A percentile compares a stretch with the other conserved stretches of the same genome.
Conservation (phyloP, 1,140 invertebrate species). For the Drosophila sproati region DNA sequence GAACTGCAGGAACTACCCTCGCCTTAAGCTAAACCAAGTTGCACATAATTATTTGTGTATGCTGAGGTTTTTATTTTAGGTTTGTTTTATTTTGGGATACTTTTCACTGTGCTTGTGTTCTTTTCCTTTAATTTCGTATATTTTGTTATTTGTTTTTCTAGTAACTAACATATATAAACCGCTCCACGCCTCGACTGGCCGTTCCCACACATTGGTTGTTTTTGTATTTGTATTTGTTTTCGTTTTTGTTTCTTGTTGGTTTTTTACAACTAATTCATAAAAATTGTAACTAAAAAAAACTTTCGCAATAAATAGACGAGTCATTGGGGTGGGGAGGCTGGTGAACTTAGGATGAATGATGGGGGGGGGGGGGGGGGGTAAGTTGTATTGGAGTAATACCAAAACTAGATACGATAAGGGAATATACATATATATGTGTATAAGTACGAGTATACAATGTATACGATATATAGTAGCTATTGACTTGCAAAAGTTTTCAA, state of each 20-base stretch:
- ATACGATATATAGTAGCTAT: constrained; percentile 31
- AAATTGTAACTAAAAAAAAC: constrained; percentile 65
- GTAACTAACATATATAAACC: constrained; percentile 55
- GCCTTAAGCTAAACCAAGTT: constrained; percentile 74
- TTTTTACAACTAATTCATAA: constrained; percentile 72
- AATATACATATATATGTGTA: constrained; percentile 18
- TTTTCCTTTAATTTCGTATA: constrained; percentile 7
- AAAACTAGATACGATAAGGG: constrained; percentile 26
- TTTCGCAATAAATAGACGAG: constrained; percentile 45
- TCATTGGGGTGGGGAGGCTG: neutral
- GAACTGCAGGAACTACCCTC: neutral
- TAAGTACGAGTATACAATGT: constrained; percentile 12
- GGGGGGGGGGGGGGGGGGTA: neutral
- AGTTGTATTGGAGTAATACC: constrained; percentile 33
- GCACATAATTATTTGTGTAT: constrained; percentile 69
- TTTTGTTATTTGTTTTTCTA: constrained; percentile 43
- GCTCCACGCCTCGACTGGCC: constrained; percentile 45
- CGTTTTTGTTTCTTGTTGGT: constrained; percentile 11
- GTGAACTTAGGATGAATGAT: neutral
- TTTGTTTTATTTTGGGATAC: constrained; percentile 3
- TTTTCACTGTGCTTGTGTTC: constrained; percentile 21
- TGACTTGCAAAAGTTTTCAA: constrained; percentile 49
- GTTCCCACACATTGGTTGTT: constrained; percentile 12
- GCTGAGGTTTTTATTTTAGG: constrained; percentile 11
- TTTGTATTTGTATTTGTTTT: neutral